Percentiles rank a stretch among this genome's conserved stretches.
Conservation (phyloP, 2,113 vertebrate genomes). For the Pionites leucogaster region DNA sequence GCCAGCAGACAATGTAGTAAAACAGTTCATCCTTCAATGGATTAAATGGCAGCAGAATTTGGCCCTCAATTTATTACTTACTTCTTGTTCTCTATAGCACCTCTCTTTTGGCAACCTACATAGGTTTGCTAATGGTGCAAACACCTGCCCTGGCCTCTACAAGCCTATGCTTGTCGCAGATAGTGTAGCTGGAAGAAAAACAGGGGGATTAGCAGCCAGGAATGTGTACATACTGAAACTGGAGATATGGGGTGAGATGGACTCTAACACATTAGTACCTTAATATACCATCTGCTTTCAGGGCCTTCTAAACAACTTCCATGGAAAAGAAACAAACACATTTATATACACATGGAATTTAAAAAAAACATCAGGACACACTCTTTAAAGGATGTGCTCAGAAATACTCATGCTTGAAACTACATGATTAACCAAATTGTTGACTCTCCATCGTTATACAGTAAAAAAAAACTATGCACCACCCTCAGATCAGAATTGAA, state of each 20-base stretch:
- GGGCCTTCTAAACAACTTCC: background rate
- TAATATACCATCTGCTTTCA: background rate
- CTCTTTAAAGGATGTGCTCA: background rate
- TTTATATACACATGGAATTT: background rate
- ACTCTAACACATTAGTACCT: background rate
- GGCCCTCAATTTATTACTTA: background rate
- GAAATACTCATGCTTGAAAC: background rate
- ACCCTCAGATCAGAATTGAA: background rate
- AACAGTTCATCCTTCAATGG: background rate
- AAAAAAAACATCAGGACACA: accelerated
- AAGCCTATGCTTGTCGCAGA: background rate
- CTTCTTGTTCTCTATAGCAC: background rate
- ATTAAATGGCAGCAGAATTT: background rate
- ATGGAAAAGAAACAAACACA: background rate
- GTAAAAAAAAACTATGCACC: background rate
- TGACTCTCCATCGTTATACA: background rate
- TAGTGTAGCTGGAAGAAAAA: background rate
- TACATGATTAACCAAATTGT: background rate
- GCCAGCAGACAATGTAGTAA: background rate
- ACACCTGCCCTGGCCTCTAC: background rate
- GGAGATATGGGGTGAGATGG: background rate
- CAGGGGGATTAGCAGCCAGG: background rate
- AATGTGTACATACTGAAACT: background rate
- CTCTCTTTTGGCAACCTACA: background rate
- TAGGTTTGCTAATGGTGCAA: background rate